phyloP scores from a whole-genome alignment of 2,113 vertebrate species.

The Oreochromis spilurus region DNA sequence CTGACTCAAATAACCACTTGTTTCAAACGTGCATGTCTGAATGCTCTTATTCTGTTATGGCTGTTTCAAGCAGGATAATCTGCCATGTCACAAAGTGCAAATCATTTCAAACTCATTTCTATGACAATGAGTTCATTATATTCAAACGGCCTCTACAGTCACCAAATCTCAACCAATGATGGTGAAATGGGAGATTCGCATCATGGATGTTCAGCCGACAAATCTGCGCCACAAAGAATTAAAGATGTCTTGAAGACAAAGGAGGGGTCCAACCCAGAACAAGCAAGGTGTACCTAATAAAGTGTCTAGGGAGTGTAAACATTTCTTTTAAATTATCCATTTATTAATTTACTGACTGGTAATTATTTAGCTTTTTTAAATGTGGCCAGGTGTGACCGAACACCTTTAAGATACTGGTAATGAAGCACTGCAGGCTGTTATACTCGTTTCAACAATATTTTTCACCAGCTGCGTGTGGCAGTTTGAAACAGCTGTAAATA shows the following conservation, averaged over 20 bases:
- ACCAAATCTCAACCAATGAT: not conserved
- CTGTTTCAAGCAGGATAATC: not conserved
- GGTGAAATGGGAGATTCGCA: not conserved
- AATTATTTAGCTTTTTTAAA: not conserved
- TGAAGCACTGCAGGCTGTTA: not conserved
- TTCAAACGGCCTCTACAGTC: not conserved
- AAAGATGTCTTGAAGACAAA: not conserved
- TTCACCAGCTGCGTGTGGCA: not conserved
- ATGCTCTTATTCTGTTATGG: not conserved
- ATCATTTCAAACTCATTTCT: not conserved
- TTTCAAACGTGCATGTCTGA: not conserved
- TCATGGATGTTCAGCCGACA: not conserved
- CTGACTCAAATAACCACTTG: not conserved
- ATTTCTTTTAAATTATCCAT: not conserved
- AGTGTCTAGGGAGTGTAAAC: not conserved
- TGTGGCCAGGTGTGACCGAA: not conserved
- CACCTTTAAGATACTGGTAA: not conserved
- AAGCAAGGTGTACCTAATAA: not conserved
- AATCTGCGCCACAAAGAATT: not conserved
- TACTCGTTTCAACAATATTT: not conserved
- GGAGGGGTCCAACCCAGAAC: not conserved
- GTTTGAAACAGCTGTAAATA: not conserved
- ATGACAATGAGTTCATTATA: not conserved
- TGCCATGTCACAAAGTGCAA: not conserved
- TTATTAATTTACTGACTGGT: not conserved